Base-by-base conservation (phyloP, 2,797 vertebrate species). In the Cryptoblepharus egeriae region DNA sequence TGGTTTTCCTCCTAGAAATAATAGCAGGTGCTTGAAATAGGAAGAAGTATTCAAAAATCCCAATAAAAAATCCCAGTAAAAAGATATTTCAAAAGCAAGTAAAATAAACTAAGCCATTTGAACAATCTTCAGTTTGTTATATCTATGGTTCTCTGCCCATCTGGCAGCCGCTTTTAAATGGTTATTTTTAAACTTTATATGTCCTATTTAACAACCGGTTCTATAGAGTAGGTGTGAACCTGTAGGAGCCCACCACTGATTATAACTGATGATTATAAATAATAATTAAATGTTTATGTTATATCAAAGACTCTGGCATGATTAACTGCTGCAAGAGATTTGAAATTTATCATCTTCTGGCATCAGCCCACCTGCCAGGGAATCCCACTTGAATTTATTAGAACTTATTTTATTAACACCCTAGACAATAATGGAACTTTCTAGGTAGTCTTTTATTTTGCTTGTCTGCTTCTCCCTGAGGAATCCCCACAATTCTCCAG, bases 1-100 rank as follows among this genome's bases (percentile, higher is more conserved):
- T 82, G 83, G 52, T 71, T 83, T 28, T 58, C 86, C n/a, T n/a
- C 91, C 28, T 1, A 20, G 26, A 88, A 74, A 45, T n/a, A 86
- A 24, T 32, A 35, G 49, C 65, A 28, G 35, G 26, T 83, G 58
- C 1, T 75, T 61, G 76, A 89, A 82, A 75, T 81, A 60, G 64
- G 85, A 89, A 87, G 0, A 86, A 84, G 86, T 13, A 10, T 57
- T 22, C 2, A 5, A 22, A 73, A 55, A 13, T 57, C n/a, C 28
- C 70, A 72, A 45, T 52, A 49, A n/a, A n/a, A 45, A 18, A n/a
- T n/a, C n/a, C 26, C 22, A 42, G 4, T 42, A 42, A 42, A 42
- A 42, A n/a, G n/a, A n/a, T n/a, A 42, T 22, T 22, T 13, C 37
- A 28, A n/a, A 52, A 72, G 30, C 37, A 24, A 73, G n/a, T n/a